These are phyloP conservation scores for Aphrophora alni DNA, from an alignment of 2,888 invertebrate species.

Conservation along the genomic window DNA sequence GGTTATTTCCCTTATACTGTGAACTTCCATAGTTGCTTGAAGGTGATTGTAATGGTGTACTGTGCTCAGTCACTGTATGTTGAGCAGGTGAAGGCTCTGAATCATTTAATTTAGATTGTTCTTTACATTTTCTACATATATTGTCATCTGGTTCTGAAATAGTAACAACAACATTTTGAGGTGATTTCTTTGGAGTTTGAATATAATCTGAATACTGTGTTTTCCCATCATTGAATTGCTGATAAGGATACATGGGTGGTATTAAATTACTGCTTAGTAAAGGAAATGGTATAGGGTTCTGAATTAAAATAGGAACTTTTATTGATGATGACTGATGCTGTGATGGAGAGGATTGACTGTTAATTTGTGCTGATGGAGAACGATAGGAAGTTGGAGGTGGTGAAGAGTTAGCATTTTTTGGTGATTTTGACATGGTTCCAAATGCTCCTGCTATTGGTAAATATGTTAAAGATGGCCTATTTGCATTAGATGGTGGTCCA, in stretches of 20 bases:
- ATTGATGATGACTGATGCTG: neutral
- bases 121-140: constrained; percentile 34
- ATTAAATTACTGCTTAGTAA: constrained; percentile 40
- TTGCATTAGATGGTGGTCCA: neutral
- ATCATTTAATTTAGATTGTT: constrained; percentile 14
- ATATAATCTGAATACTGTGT: constrained; percentile 12
- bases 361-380: neutral
- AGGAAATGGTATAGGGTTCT: constrained; percentile 48
- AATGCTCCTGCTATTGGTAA: neutral
- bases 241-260: constrained; percentile 39
- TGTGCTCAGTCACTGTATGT: constrained; percentile 29
- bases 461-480: neutral
- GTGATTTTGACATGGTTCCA: neutral
- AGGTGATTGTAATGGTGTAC: neutral
- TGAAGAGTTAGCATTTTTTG: neutral
- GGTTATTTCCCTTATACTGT: neutral
- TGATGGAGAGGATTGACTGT: neutral
- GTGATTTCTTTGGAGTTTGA: constrained; percentile 24
- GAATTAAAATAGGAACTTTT: constrained; percentile 25
- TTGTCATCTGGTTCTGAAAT: constrained; percentile 26
- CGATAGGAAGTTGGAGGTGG: neutral
- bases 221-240: constrained; percentile 33
- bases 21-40: neutral
- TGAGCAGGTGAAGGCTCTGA: constrained; percentile 38
- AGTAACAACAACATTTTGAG: constrained; percentile 27